A percentile compares a stretch with the other conserved stretches of the same genome.
phyloP scores from a whole-genome alignment of 2,113 vertebrate genomes.

The Aleadryas rufinucha region DNA sequence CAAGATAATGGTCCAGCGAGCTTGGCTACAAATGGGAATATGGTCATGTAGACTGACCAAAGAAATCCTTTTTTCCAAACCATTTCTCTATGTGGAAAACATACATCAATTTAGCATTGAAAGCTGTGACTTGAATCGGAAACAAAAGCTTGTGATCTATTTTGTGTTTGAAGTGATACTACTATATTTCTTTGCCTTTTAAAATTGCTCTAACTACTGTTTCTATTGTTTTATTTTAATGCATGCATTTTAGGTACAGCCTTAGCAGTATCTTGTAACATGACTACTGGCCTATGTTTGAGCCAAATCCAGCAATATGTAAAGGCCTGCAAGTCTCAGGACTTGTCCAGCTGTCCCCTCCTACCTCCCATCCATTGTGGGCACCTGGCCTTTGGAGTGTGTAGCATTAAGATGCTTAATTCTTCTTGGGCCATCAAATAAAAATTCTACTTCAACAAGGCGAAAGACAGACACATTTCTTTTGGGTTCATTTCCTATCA shows the following conservation, averaged over 20 bases:
- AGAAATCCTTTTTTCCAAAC: not conserved
- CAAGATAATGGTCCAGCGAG: not conserved
- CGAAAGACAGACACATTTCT: not conserved
- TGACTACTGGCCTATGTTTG: not conserved
- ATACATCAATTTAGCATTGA: not conserved
- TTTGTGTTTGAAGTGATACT: not conserved
- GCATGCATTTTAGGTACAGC: not conserved
- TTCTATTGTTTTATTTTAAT: not conserved
- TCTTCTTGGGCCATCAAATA: not conserved
- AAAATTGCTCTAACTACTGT: not conserved
- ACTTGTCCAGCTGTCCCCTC: not conserved
- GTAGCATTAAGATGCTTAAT: not conserved
- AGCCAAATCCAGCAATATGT: not conserved
- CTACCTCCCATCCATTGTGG: not conserved
- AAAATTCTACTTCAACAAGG: not conserved
- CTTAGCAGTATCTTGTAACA: not conserved
- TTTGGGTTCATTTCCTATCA: not conserved
- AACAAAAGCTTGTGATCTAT: not conserved
- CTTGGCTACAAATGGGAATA: not conserved
- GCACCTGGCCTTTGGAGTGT: fast-evolving
- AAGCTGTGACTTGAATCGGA: not conserved
- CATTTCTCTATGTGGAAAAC: not conserved
- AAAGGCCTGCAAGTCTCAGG: not conserved
- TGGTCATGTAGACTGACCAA: not conserved
- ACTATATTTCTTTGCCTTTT: not conserved